These are phyloP conservation scores for Camponotus pennsylvanicus DNA, from an alignment of 1,140 invertebrate species.

Conservation along the genomic window DNA sequence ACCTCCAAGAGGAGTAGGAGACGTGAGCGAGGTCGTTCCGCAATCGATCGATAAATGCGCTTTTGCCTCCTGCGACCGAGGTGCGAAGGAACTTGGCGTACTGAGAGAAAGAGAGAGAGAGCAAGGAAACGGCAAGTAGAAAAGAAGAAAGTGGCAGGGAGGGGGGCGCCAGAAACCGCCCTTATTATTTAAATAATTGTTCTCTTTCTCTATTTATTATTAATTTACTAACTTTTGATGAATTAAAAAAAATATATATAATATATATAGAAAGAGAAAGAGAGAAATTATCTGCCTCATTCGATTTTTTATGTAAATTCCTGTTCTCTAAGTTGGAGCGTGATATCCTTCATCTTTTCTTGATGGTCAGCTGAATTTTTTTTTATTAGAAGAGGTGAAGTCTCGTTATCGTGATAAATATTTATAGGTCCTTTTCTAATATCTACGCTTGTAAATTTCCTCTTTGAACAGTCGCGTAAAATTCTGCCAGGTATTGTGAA, in stretches of 20 bases:
- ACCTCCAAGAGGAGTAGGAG: slow-evolving; percentile 73
- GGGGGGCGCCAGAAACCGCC: slow-evolving; percentile 15
- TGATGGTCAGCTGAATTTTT: no score
- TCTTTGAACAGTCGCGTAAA: not conserved
- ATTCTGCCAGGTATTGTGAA: not conserved
- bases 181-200: slow-evolving; percentile 11
- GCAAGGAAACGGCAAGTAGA: slow-evolving; percentile 43
- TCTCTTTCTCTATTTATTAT: not conserved
- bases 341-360: not conserved
- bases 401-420: no score
- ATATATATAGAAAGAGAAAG: no score
- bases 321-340: no score
- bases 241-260: no score
- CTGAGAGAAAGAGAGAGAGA: slow-evolving; percentile 1
- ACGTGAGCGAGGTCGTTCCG: slow-evolving; percentile 73
- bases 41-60: slow-evolving; percentile 75
- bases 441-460: not conserved
- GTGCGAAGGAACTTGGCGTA: slow-evolving; percentile 70
- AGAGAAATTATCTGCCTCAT: no score
- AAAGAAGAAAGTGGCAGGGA: slow-evolving; percentile 36
- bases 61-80: slow-evolving; percentile 64
- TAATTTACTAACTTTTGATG: no score
- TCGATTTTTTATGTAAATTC: no score
- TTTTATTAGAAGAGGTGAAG: no score
- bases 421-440: not conserved